Percentiles rank a stretch among this genome's conserved stretches.
Conservation (phyloP, 2,113 vertebrate species). For the Hippolais icterina region DNA sequence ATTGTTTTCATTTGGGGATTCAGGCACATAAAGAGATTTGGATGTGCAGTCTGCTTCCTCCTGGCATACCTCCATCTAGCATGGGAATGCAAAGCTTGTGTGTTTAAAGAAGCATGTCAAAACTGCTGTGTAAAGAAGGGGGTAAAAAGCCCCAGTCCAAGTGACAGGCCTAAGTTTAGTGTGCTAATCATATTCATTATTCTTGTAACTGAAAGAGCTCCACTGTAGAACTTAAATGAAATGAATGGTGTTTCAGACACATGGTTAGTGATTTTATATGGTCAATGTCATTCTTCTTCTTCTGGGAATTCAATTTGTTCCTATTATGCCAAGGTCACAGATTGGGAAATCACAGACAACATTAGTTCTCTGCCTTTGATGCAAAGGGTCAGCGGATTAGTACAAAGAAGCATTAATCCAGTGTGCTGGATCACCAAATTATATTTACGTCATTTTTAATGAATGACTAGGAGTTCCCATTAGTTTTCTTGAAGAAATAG, state of each 20-base stretch:
- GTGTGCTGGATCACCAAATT: conserved; percentile 63
- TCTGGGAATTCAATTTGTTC: conserved; percentile 77
- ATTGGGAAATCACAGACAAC: conserved; percentile 67
- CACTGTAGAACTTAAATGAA: conserved; percentile 60
- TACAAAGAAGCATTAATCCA: conserved; percentile 79
- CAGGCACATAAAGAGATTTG: not conserved
- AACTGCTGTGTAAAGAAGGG: conserved; percentile 31
- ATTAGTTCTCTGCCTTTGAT: conserved; percentile 73
- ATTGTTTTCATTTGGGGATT: conserved; percentile 26
- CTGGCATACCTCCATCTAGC: conserved; percentile 9
- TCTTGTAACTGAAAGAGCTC: conserved; percentile 9
- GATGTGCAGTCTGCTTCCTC: not conserved
- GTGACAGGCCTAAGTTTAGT: conserved; percentile 3
- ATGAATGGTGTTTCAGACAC: conserved; percentile 52
- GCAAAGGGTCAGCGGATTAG: conserved; percentile 76
- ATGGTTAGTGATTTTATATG: conserved; percentile 46
- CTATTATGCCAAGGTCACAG: conserved; percentile 71
- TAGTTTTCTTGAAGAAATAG: conserved; percentile 72
- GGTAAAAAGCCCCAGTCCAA: not conserved
- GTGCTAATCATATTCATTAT: conserved; percentile 39
- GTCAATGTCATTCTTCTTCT: conserved; percentile 74
- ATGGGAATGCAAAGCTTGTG: not conserved
- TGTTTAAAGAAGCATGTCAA: conserved; percentile 48
- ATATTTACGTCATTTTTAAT: conserved; percentile 78
- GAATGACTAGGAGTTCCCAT: conserved; percentile 66